Conservation (phyloP, 2,888 invertebrate genomes). For the Orgyia antiqua region DNA sequence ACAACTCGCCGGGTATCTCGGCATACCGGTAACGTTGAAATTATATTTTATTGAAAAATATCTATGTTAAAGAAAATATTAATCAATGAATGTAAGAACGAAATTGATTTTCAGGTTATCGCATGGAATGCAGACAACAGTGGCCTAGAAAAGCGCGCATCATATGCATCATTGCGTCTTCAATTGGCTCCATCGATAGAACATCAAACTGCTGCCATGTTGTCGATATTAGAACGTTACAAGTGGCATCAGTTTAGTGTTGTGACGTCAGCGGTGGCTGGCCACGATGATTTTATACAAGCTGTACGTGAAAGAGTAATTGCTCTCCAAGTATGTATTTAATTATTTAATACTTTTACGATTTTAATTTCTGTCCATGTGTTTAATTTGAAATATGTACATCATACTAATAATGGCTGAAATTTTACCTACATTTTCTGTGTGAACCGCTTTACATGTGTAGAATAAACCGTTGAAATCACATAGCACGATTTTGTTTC, state of each 20-base stretch:
- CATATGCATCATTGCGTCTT: constrained; percentile 92
- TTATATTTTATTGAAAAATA: constrained; percentile 38
- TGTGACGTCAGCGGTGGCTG: constrained; percentile 95
- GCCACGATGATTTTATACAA: constrained; percentile 97
- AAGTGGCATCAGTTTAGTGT: constrained; percentile 98
- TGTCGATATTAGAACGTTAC: constrained; percentile 95
- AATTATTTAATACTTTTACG: neutral
- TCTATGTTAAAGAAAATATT: too few species aligned
- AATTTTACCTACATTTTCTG: too few species aligned
- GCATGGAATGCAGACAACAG: constrained; percentile 99
- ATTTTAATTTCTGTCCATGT: neutral
- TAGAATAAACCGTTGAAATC: neutral
- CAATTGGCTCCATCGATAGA: constrained; percentile 97
- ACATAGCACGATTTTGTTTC: neutral
- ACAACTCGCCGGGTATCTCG: constrained; percentile 94
- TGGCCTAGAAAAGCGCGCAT: constrained; percentile 87
- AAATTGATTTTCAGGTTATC: constrained; percentile 78
- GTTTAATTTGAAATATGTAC: too few species aligned
- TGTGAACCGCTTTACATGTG: constrained; percentile 1
- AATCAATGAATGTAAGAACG: too few species aligned
- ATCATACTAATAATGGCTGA: too few species aligned
- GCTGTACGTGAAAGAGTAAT: constrained; percentile 92
- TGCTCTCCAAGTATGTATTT: constrained; percentile 83
- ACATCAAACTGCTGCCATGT: constrained; percentile 97
- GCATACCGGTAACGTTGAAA: constrained; percentile 92